phyloP scores from a whole-genome alignment of 2,888 invertebrate species.

The Polyommatus icarus region DNA sequence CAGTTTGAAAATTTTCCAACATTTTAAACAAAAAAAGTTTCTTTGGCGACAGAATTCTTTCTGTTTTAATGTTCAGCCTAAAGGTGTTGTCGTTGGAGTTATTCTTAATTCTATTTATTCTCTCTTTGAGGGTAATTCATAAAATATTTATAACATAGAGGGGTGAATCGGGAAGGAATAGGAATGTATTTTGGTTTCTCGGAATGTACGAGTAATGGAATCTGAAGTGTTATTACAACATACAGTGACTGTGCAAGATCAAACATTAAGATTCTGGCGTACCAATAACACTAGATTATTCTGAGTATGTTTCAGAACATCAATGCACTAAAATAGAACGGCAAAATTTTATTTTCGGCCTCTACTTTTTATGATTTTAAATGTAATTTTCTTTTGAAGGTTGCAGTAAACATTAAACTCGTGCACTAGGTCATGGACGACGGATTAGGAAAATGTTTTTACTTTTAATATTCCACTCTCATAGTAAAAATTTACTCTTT shows the following conservation, averaged over 20 bases:
- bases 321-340: neutral
- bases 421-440: neutral
- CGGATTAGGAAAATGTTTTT: neutral
- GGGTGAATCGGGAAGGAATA: neutral
- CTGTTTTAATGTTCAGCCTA: neutral
- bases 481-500: neutral
- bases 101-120: neutral
- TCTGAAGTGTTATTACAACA: neutral
- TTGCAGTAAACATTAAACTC: neutral
- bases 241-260: neutral
- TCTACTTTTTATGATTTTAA: neutral
- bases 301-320: neutral
- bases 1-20: neutral
- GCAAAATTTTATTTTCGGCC: neutral
- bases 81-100: neutral
- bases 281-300: neutral
- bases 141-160: slow-evolving; percentile 6
- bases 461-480: neutral
- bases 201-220: neutral
- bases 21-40: neutral
- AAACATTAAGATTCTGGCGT: neutral
- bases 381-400: slow-evolving; percentile 5
- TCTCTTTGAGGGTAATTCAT: neutral
- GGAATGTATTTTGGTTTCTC: neutral
- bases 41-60: neutral